Conservation (phyloP, 1,140 invertebrate species). For the Trichoplusia ni region DNA sequence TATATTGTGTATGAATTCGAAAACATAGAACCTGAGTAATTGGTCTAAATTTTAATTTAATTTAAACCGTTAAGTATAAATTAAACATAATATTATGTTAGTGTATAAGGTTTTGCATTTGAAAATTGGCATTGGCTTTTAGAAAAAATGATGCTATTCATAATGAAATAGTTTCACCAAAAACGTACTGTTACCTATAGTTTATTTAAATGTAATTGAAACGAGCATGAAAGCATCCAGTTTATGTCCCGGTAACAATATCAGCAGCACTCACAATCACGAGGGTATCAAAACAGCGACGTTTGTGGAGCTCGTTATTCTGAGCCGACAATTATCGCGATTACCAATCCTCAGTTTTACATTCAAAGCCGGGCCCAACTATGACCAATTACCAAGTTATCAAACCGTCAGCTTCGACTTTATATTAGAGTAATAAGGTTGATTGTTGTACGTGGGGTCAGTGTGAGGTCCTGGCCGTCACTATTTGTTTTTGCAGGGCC, state of each 20-base stretch:
- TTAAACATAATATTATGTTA: no score
- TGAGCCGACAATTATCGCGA: conserved; percentile 24
- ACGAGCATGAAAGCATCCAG: neutral
- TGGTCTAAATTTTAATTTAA: no score
- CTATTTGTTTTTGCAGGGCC: conserved; percentile 31
- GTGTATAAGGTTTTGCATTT: no score
- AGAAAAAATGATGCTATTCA: no score
- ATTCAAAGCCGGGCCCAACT: conserved; percentile 21
- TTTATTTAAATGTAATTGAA: neutral
- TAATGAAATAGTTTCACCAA: no score
- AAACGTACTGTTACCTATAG: no score
- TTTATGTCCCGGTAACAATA: neutral
- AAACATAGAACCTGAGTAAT: no score
- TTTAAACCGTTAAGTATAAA: no score
- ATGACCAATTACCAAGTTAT: neutral
- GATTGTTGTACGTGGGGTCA: neutral
- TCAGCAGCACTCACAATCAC: neutral
- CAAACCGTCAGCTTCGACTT: neutral
- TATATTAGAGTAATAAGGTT: neutral
- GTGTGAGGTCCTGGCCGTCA: neutral
- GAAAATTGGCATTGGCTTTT: no score
- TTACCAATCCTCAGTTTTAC: conserved; percentile 26
- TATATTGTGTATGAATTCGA: no score
- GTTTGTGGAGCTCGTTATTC: neutral
- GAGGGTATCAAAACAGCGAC: neutral